Evolutionary conservation across 2,797 vertebrate genomes (phyloP), one percentile per base, ranked within the genome.

Genomic region (Gymnodraco acuticeps): DNA sequence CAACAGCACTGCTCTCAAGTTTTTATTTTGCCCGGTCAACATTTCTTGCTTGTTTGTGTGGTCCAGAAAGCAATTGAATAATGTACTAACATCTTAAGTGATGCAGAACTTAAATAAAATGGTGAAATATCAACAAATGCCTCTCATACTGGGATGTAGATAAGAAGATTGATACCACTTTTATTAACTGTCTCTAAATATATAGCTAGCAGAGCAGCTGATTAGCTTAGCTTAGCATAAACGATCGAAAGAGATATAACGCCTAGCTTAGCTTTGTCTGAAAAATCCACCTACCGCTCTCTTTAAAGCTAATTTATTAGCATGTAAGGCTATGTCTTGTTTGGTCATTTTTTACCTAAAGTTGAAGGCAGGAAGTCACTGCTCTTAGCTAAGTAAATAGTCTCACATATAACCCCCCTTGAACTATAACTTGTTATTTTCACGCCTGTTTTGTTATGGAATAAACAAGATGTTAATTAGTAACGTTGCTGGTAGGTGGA

Each of bases 1-100:
- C 20, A 52, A 58, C 42, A 33, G 16, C 19, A 10, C 4, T 20
- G 51, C 16, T 47, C 23, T 65, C 13, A 60, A 75, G 48, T 1
- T 13, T 56, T 42, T 16, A 23, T 41, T 42, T 16, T 20, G 13
- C 15, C 3, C 3, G 1, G 16, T n/a, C 5, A 43, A 19, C 41
- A 53, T 60, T 41, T 55, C 5, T 20, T 13, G 4, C 6, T 67
- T 19, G 19, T 80, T 74, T 62, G 65, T 45, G 16, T 38, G 53
- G 20, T 64, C 43, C 11, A 52, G 16, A 64, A 53, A 20, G 27
- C 3, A 27, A 20, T 72, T 59, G 14, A 11, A 68, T 45, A 63
- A 62, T 60, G 42, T 19, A 50, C 15, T 33, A 27, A 56, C 27
- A 38, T 17, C 20, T 55, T 27, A 27, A 27, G 4, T 27, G 27